Base-by-base conservation (phyloP, 2,113 vertebrate genomes). In the Narcine bancroftii region DNA sequence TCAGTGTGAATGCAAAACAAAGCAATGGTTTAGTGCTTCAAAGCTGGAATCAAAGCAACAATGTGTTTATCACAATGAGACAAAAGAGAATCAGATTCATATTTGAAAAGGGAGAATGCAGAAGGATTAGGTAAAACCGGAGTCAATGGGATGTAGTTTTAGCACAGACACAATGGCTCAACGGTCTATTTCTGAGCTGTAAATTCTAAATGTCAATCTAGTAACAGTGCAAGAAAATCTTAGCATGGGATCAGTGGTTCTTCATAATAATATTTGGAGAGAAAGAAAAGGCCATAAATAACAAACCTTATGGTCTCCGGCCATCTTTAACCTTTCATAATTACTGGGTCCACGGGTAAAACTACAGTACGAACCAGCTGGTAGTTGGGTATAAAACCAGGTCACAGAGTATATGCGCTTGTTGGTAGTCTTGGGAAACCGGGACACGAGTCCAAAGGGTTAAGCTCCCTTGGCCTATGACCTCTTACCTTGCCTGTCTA, bases 401-500 rank as follows among this genome's bases (percentile, higher is more conserved):
- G n/a, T n/a, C n/a, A n/a, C n/a, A n/a, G n/a, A n/a, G n/a, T n/a
- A n/a, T n/a, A n/a, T n/a, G n/a, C n/a, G n/a, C n/a, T n/a, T n/a
- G n/a, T n/a, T n/a, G n/a, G n/a, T n/a, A n/a, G n/a, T n/a, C n/a
- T n/a, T n/a, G n/a, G n/a, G n/a, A n/a, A n/a, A n/a, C n/a, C n/a
- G n/a, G n/a, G n/a, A n/a, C n/a, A n/a, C n/a, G n/a, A n/a, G n/a
- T n/a, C n/a, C n/a, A n/a, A n/a, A n/a, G n/a, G n/a, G n/a, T n/a
- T n/a, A n/a, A 60, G 53, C 6, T 6, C 7, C 15, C 15, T 60
- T n/a, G n/a, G 3, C 53, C 33, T 60, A 0, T 60, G 53, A 21
- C 33, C 33, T 60, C 96, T 93, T 95, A 99, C 98, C 99, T 98
- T 99, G 99, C 94, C 99, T 95, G 95, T 99, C 99, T 0, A 95